Evolutionary conservation across 2,888 invertebrate genomes (phyloP).

Genomic region (Diachrysia chrysitis): DNA sequence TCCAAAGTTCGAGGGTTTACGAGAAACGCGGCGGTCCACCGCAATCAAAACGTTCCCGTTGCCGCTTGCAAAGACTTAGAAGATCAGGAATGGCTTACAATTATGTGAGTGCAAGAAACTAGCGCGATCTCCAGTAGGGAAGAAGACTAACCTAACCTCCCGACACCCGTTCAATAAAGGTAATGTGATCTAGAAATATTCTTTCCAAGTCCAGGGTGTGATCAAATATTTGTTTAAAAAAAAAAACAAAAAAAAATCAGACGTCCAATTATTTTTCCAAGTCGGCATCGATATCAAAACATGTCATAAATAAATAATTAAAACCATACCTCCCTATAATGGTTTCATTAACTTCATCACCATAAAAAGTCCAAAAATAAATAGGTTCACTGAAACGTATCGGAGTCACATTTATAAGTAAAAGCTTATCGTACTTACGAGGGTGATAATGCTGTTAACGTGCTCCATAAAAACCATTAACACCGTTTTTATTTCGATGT

Average conservation of each 20-base stretch:
- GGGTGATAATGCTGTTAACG: constrained; percentile 56
- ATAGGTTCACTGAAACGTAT: constrained; percentile 35
- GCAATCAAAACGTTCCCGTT: constrained; percentile 80
- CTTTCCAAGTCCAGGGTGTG: too few species aligned
- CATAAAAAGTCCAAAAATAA: constrained; percentile 26
- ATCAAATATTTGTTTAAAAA: too few species aligned
- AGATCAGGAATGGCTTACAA: constrained; percentile 39
- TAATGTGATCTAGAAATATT: too few species aligned
- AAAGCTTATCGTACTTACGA: constrained; percentile 57
- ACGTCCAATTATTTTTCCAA: too few species aligned
- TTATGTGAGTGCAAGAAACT: neutral
- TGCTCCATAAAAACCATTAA: constrained; percentile 57
- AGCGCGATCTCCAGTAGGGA: too few species aligned
- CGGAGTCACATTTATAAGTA: constrained; percentile 52
- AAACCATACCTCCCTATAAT: neutral
- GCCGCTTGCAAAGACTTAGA: constrained; percentile 60
- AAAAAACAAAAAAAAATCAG: too few species aligned
- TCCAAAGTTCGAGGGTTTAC: constrained; percentile 73
- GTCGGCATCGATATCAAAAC: too few species aligned
- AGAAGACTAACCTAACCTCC: too few species aligned
- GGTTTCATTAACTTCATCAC: neutral
- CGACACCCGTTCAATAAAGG: too few species aligned
- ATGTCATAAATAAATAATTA: neutral
- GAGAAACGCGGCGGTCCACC: constrained; percentile 72
- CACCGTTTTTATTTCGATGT: constrained; percentile 58